Conservation (phyloP, 2,797 vertebrate species). For the Cirrhinus mrigala region DNA sequence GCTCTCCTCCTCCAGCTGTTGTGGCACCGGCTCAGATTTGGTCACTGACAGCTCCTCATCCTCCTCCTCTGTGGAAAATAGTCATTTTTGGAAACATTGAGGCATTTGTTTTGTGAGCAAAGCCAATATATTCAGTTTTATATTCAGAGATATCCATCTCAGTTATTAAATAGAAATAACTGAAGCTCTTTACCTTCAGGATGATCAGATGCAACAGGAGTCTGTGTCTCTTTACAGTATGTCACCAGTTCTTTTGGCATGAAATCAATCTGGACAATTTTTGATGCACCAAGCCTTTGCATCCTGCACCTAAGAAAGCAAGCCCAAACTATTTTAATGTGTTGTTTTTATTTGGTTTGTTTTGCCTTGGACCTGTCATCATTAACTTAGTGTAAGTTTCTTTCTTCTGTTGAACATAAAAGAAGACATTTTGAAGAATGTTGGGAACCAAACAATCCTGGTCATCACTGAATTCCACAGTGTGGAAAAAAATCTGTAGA, state of each 20-base stretch:
- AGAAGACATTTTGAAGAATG: neutral
- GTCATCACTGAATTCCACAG: no score
- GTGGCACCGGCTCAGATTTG: conserved; percentile 80
- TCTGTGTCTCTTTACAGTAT: conserved; percentile 88
- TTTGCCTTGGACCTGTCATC: neutral
- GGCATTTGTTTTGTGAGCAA: neutral
- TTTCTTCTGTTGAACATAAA: neutral
- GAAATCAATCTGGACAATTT: conserved; percentile 89
- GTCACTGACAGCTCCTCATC: conserved; percentile 84
- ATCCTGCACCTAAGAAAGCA: conserved; percentile 76
- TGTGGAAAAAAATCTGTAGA: neutral
- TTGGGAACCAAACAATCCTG: no score
- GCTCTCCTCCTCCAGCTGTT: conserved; percentile 76
- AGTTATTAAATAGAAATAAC: neutral
- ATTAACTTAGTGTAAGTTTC: neutral
- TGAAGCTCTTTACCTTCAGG: conserved; percentile 80
- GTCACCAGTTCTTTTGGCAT: conserved; percentile 86
- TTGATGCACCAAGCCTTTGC: conserved; percentile 84
- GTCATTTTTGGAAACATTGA: neutral
- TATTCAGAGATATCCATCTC: neutral
- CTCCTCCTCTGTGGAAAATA: conserved; percentile 78
- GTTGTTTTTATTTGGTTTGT: neutral
- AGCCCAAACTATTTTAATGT: neutral
- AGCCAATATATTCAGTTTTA: conserved; percentile 4
- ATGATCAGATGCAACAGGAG: conserved; percentile 81